A percentile compares a stretch with the other conserved stretches of the same genome.
phyloP scores from a whole-genome alignment of 2,797 vertebrate genomes.

The Falco columbarius region DNA sequence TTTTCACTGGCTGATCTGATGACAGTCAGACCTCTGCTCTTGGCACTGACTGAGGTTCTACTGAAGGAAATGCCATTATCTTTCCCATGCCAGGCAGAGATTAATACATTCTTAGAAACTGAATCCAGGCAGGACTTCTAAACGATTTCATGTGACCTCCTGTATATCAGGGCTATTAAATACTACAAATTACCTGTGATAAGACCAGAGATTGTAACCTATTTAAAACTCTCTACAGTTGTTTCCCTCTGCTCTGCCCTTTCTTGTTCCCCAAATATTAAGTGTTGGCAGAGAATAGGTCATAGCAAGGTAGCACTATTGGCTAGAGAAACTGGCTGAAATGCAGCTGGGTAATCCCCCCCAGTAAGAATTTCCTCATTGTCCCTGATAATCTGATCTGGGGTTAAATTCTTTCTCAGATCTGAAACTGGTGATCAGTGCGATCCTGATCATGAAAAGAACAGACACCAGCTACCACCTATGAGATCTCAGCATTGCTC shows the following conservation, averaged over 20 bases:
- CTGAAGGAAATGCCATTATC: constrained; percentile 69
- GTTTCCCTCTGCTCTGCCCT: background rate
- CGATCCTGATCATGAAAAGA: background rate
- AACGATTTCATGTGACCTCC: constrained; percentile 62
- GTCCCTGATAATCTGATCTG: background rate
- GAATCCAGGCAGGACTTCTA: constrained; percentile 64
- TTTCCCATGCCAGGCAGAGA: constrained; percentile 59
- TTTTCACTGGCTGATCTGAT: constrained; percentile 58
- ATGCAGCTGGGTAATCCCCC: background rate
- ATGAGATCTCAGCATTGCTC: background rate
- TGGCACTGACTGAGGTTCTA: constrained; percentile 10
- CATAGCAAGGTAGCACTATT: background rate
- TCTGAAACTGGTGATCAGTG: background rate
- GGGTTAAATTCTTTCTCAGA: background rate
- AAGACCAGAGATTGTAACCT: constrained; percentile 43
- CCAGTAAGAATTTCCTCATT: background rate
- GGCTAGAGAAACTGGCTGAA: background rate
- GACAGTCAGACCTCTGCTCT: constrained; percentile 51
- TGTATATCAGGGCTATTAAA: constrained; percentile 60
- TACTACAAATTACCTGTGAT: constrained; percentile 66
- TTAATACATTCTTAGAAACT: constrained; percentile 67
- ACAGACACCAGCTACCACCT: background rate
- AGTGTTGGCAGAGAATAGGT: background rate
- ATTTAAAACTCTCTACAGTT: constrained; percentile 29
- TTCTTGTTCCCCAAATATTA: background rate